These are phyloP conservation scores for Acrobasis suavella DNA, from an alignment of 2,888 invertebrate species.

Conservation along the genomic window DNA sequence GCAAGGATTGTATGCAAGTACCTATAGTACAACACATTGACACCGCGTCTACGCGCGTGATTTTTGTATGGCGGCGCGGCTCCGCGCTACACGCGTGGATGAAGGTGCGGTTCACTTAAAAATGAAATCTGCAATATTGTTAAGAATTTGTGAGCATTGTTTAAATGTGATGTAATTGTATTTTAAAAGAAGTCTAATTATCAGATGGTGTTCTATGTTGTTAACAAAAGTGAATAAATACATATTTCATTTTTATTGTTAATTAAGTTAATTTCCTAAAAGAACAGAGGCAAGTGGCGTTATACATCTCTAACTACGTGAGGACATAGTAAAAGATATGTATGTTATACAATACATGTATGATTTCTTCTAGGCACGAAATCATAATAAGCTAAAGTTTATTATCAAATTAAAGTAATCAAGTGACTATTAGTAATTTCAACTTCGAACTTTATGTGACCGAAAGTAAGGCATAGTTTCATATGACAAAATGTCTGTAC, in stretches of 20 bases:
- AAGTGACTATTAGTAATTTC: slow-evolving; percentile 22
- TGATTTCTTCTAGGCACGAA: slow-evolving; percentile 21
- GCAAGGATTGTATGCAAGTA: no score
- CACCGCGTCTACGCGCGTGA: no score
- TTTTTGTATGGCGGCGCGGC: no score
- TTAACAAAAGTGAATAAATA: background rate
- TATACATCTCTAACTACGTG: slow-evolving; percentile 13
- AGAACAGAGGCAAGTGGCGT: slow-evolving; percentile 19
- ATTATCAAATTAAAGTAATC: slow-evolving; percentile 20
- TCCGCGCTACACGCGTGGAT: no score
- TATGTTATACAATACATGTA: slow-evolving; percentile 15
- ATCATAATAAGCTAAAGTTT: slow-evolving; percentile 20
- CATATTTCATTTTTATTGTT: background rate
- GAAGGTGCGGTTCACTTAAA: no score
- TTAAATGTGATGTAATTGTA: background rate
- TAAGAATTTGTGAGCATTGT: background rate
- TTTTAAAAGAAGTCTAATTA: background rate
- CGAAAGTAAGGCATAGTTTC: slow-evolving; percentile 19
- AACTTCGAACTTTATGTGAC: slow-evolving; percentile 23
- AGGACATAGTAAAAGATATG: slow-evolving; percentile 21
- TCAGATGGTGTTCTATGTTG: background rate
- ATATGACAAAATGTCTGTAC: no score
- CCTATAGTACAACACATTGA: no score
- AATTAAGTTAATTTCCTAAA: background rate
- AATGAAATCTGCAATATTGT: background rate